phyloP scores from a whole-genome alignment of 2,797 vertebrate species.

The Falco concolor region DNA sequence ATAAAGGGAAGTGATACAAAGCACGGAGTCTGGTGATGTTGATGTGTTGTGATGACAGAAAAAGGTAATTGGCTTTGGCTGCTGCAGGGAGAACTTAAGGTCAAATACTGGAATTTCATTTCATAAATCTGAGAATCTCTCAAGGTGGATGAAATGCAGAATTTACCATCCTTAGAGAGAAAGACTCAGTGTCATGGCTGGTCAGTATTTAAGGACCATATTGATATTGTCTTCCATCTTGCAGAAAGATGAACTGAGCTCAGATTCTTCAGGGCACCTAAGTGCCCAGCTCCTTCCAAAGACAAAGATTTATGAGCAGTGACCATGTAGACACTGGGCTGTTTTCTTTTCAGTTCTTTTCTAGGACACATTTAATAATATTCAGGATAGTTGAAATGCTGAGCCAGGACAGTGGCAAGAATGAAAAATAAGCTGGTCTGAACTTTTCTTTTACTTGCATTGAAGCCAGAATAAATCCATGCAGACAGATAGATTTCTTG shows the following conservation, averaged over 20 bases:
- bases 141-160: neutral
- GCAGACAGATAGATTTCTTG: neutral
- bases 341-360: neutral
- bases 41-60: neutral
- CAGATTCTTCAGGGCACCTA: neutral
- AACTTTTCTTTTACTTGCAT: neutral
- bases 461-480: neutral
- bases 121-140: neutral
- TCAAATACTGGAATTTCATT: neutral
- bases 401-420: neutral
- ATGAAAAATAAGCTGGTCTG: neutral
- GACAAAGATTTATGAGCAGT: neutral
- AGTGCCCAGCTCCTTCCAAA: neutral
- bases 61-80: neutral
- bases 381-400: neutral
- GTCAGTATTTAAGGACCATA: neutral
- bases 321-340: neutral
- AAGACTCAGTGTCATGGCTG: neutral
- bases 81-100: neutral
- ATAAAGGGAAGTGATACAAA: neutral
- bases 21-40: neutral
- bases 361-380: neutral
- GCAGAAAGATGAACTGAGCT: neutral
- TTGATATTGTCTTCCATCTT: neutral
- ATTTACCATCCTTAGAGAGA: neutral